Conservation (phyloP, 2,113 vertebrate genomes). For the Pteronura brasiliensis region DNA sequence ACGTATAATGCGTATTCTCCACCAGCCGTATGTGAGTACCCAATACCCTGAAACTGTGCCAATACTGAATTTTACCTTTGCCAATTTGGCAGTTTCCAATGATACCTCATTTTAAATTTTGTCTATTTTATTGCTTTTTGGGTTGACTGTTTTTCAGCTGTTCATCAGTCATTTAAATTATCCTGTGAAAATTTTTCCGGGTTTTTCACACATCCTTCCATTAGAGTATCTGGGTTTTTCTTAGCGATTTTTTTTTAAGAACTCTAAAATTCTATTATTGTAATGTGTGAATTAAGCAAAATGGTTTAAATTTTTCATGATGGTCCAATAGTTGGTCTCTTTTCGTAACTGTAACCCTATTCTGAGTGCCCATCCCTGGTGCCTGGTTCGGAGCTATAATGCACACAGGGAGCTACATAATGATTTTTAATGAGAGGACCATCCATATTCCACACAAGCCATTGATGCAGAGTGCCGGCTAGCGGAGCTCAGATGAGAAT, state of each 20-base stretch:
- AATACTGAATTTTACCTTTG: not conserved
- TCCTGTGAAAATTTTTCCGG: not conserved
- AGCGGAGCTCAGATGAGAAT: not conserved
- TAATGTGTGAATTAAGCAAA: not conserved
- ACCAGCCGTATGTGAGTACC: not conserved
- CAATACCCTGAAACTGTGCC: not conserved
- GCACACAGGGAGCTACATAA: not conserved
- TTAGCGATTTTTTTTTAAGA: not conserved
- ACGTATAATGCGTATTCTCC: not conserved
- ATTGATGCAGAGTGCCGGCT: not conserved
- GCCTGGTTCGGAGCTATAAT: not conserved
- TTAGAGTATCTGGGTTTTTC: not conserved
- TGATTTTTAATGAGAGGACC: slow-evolving; percentile 25
- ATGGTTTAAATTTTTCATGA: slow-evolving; percentile 48
- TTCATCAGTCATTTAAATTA: not conserved
- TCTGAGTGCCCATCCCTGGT: not conserved
- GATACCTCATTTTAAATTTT: not conserved
- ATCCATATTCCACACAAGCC: not conserved
- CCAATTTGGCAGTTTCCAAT: not conserved
- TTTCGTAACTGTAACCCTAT: not conserved
- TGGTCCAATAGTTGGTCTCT: not conserved
- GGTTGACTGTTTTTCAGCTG: not conserved
- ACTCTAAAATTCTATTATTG: slow-evolving; percentile 10
- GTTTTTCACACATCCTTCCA: not conserved
- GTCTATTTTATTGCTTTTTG: not conserved